Base-by-base conservation (phyloP, 2,113 vertebrate species). In the Passer domesticus region DNA sequence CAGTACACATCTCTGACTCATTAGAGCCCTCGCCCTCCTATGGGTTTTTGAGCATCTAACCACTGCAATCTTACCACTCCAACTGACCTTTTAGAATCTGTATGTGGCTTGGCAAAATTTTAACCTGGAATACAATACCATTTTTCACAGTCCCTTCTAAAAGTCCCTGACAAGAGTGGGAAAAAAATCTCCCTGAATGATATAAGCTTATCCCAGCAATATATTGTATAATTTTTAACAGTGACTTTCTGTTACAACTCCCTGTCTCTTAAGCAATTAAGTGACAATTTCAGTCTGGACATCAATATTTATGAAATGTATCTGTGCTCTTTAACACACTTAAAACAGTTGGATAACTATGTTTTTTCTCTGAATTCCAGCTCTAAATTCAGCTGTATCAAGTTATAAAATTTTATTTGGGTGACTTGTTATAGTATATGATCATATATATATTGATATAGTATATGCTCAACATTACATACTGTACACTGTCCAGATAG, bases 21-120 rank as follows among this genome's bases (percentile, higher is more conserved):
- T 9, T 15, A 62, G 9, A 83, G 33, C 8, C 28, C 43, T 52
- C 35, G 37, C 19, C 24, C 13, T 55, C 39, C 56, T 46, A 10
- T 0, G 2, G 5, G 12, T 83, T 74, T 80, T 30, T 60, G 4
- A 76, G 43, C 0, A 1, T 44, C n/a, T n/a, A n/a, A n/a, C n/a
- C n/a, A n/a, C 55, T 46, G 19, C 59, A 73, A 92, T 74, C 90
- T 33, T 49, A 73, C 12, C 46, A 35, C 24, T 46, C 22, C 53
- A 37, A 50, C n/a, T 87, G 53, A 73, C n/a, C 23, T 86, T 86
- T 50, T 24, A 53, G 15, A 83, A 86, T n/a, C 20, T 58, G 10
- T 30, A 31, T 64, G 25, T 41, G 37, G 19, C 44, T 75, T 46
- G 20, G 53, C 27, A 90, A 89, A 90, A 91, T 62, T 84, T 83